Evolutionary conservation across 1,140 invertebrate species (phyloP), one percentile per base, ranked within the genome.

Genomic region (Galendromus occidentalis): DNA sequence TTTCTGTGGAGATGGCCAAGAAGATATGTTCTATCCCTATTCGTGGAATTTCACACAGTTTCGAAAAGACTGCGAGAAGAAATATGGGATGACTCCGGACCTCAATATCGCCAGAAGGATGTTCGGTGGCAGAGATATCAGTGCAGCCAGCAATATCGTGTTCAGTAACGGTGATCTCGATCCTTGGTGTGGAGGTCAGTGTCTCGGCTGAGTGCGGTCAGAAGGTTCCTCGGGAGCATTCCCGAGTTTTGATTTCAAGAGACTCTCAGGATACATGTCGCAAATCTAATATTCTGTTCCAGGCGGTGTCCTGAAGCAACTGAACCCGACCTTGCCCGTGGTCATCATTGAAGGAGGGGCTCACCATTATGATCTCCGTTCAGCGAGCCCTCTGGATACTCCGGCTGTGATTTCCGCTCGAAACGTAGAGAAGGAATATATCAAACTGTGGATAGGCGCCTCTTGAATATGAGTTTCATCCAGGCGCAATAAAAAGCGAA

Each of bases 91-190:
- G 0, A 77, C 76, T 22, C 85, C 89, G 0, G 76, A 82, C 7
- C 76, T 80, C 14, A 72, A 85, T 64, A 81, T 85, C 72, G 83
- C 84, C 0, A 79, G 83, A 63, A 75, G 84, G 2, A 80, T 86
- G 65, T 98, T 91, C 75, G 91, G 91, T 2, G 91, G 89, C 5
- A 81, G 79, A 65, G 77, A 86, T 71, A 78, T 87, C 22, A 75
- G 76, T 30, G 72, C 80, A 0, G 81, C 83, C 7, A 84, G 82
- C 18, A 93, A 91, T 73, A 91, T 91, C 68, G 84, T 90, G 47
- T 93, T 93, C 71, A 84, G 88, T 70, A 94, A 94, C 76, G 91
- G 91, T 7, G 75, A 87, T 9, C 72, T 90, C 44, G 93, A 98
- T 78, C 93, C 93, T 1, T 97, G 93, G 93, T 85, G 85, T 44